Conservation (phyloP, 2,113 vertebrate species). For the Pachypanchax playfairii region DNA sequence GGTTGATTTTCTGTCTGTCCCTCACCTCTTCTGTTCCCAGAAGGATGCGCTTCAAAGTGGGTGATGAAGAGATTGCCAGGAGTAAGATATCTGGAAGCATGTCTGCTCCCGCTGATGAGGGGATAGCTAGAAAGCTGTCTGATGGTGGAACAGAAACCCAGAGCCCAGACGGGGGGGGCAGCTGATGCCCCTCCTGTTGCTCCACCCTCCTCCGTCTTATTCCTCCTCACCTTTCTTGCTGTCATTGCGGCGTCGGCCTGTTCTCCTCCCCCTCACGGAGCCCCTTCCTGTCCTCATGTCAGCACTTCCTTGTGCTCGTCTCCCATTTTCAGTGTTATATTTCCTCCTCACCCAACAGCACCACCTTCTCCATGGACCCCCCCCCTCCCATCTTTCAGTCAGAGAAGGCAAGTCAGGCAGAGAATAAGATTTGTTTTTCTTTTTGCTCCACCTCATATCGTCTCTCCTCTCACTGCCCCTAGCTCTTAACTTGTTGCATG, state of each 20-base stretch:
- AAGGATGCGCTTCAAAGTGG: conserved; percentile 45
- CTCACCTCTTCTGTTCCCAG: conserved; percentile 25
- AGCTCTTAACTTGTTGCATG: conserved; percentile 72
- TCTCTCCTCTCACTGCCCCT: conserved; percentile 39
- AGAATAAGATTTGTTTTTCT: conserved; percentile 71
- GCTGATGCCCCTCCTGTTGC: conserved; percentile 2
- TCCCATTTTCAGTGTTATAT: conserved; percentile 13
- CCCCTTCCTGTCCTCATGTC: conserved; percentile 6
- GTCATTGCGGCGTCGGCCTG: conserved; percentile 12
- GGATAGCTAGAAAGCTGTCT: conserved; percentile 44
- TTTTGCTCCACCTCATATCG: conserved; percentile 41
- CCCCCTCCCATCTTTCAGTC: conserved; percentile 32
- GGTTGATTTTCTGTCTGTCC: conserved; percentile 36
- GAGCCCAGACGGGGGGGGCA: conserved; percentile 4
- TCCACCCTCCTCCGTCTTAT: neutral
- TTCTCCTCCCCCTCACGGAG: neutral
- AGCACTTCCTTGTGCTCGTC: conserved; percentile 2
- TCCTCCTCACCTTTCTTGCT: neutral
- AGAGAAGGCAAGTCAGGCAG: conserved; percentile 41
- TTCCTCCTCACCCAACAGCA: neutral
- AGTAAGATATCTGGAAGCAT: conserved; percentile 47
- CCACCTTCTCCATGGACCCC: neutral
- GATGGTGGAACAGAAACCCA: conserved; percentile 36
- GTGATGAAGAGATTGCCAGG: conserved; percentile 61
- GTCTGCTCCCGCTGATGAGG: conserved; percentile 57